Evolutionary conservation across 2,888 invertebrate species (phyloP), one percentile per base, ranked within the genome.

Genomic region (Aphidius colemani): DNA sequence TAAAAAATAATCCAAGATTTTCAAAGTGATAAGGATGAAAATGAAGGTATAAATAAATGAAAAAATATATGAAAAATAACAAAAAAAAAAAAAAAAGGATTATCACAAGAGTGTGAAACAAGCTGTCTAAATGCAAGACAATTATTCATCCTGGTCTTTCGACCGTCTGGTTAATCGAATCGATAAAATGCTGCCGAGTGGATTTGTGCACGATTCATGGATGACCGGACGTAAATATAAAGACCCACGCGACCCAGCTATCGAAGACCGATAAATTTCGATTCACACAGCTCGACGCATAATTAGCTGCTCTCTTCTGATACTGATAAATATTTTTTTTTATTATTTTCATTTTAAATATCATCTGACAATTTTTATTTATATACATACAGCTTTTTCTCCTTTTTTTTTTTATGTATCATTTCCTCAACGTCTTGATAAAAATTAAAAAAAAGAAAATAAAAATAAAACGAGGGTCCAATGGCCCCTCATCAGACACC

Each of bases 221-320:
- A 60, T 40, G 65, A 61, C 65, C 61, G 65, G 61, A 65, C 58
- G 60, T 65, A 57, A 48, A 61, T 53, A 53, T 13, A 57, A 55
- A 55, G 61, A 64, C 61, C 64, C 64, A 62, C 62, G 58, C 61
- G 63, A 64, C 63, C 30, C 55, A 48, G 40, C 48, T 59, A 63
- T 58, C 59, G 61, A 65, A 57, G 64, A 67, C 70, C 71, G 71
- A 76, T 76, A 75, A 74, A 77, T 77, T 75, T 74, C 71, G 70
- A 63, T 72, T 74, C 71, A 57, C 46, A 30, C 30, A 30, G 71
- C 68, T 67, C 70, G 73, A 71, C 72, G 75, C 75, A 74, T 76
- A 75, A 76, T 74, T 74, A 75, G 74, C 70, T 66, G 69, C 57
- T 57, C 63, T 61, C 59, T 48, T 66, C 55, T 63, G 65, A 57